Base-by-base conservation (phyloP, 2,797 vertebrate genomes). In the Telmatherina bonti region DNA sequence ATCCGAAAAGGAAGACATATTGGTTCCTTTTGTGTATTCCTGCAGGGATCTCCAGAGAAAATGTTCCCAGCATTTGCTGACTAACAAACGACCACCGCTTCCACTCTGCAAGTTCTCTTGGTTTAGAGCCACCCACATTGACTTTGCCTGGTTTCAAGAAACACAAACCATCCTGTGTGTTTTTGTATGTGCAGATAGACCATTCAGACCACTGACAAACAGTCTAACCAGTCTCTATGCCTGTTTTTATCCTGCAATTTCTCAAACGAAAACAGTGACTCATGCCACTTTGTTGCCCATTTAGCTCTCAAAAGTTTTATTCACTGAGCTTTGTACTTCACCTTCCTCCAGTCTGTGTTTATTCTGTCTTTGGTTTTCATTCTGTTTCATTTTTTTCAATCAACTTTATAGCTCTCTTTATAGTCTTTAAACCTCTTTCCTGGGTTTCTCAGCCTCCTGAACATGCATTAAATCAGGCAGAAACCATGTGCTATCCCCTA, bases 41-140 rank as follows among this genome's bases (percentile, higher is more conserved):
- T 54, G 15, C 16, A 35, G 24, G 26, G 15, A 45, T 67, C 29
- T 57, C 41, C n/a, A 35, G 22, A 27, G n/a, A 47, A 67, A 26
- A 49, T 49, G 55, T 56, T 57, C 33, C 33, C 54, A 47, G 49
- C 29, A 27, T 49, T 33, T 47, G 22, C 16, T 47, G 30, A 67
- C 22, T 12, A 67, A 45, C 54, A 47, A 31, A 33, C 35, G 36
- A 13, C 52, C 18, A 51, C 24, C 15, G 31, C 38, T 67, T 15
- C 5, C 22, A 33, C n/a, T 33, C 43, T 49, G 31, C 24, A 29
- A 15, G 16, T 51, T 59, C 43, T 47, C 24, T 49, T 1, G 24
- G 7, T 24, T 30, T 15, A 10, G 41, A 59, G 22, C 55, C 31
- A 35, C 57, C 24, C 24, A 59, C 49, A 30, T 36, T 24, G 30